Conservation (phyloP, 2,888 invertebrate genomes). For the Drosophila barbarae region DNA sequence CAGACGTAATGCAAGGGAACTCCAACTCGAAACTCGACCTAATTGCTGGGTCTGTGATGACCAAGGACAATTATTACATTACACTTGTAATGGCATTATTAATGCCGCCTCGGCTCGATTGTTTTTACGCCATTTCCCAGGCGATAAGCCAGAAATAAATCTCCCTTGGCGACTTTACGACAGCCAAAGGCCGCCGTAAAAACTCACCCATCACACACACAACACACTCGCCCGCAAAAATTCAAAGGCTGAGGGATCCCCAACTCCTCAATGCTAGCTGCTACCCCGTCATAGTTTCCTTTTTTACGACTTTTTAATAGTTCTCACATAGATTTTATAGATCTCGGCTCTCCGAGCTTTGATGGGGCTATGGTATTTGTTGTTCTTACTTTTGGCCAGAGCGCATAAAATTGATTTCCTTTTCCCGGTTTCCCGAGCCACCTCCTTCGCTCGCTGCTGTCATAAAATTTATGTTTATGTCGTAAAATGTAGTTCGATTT, state of each 20-base stretch:
- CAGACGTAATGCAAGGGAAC: slow-evolving; percentile 49
- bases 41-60: slow-evolving; percentile 52
- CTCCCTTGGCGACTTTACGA: slow-evolving; percentile 68
- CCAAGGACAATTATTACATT: slow-evolving; percentile 74
- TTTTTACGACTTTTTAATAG: slow-evolving; percentile 79
- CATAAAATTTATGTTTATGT: slow-evolving; percentile 77
- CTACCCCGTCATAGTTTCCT: slow-evolving; percentile 36
- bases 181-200: slow-evolving; percentile 64
- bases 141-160: slow-evolving; percentile 36
- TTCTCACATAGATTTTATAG: slow-evolving; percentile 77
- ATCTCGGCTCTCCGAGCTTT: slow-evolving; percentile 46
- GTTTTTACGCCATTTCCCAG: slow-evolving; percentile 63
- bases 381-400: slow-evolving; percentile 58
- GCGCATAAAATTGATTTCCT: slow-evolving; percentile 76
- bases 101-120: slow-evolving; percentile 49
- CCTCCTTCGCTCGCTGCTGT: slow-evolving; percentile 48
- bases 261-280: background rate
- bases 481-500: slow-evolving; percentile 74
- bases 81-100: slow-evolving; percentile 73
- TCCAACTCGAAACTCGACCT: slow-evolving; percentile 39
- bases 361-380: slow-evolving; percentile 55
- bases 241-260: background rate
- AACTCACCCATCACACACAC: slow-evolving; percentile 34
- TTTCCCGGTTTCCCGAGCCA: slow-evolving; percentile 25
- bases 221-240: slow-evolving; percentile 39